A percentile compares a stretch with the other conserved stretches of the same genome.
Evolutionary conservation across 2,113 vertebrate species (phyloP).

Genomic region (Puntigrus tetrazona): DNA sequence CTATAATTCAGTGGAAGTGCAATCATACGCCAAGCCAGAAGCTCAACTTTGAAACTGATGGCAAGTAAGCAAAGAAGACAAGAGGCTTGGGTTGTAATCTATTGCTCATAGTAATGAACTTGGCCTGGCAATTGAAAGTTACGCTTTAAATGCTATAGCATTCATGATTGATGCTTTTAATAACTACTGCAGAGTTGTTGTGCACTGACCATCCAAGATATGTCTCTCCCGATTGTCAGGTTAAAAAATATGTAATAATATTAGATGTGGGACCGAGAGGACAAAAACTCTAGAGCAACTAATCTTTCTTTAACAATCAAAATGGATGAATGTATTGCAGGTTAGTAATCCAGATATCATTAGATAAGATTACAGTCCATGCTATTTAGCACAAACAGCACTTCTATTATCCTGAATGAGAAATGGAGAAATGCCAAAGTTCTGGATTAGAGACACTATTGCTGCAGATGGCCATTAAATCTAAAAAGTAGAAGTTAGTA

Average conservation of each 20-base stretch:
- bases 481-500: neutral
- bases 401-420: neutral
- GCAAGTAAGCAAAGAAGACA: neutral
- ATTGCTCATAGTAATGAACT: neutral
- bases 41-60: neutral
- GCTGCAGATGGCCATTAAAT: neutral
- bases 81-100: neutral
- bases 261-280: neutral
- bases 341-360: slow-evolving; percentile 1
- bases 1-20: slow-evolving; percentile 5
- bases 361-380: neutral
- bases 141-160: neutral
- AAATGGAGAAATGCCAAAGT: neutral
- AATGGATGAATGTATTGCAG: neutral
- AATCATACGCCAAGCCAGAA: neutral
- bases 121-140: neutral
- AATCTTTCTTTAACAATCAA: neutral
- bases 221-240: neutral
- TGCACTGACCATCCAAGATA: neutral
- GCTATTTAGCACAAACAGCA: neutral
- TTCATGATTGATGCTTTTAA: neutral
- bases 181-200: neutral
- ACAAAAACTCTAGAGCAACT: neutral
- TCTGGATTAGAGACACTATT: neutral
- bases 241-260: too few relatives aligned